These are phyloP conservation scores for Parnassius glacialis DNA, from an alignment of 2,888 invertebrate genomes.

Conservation along the genomic window DNA sequence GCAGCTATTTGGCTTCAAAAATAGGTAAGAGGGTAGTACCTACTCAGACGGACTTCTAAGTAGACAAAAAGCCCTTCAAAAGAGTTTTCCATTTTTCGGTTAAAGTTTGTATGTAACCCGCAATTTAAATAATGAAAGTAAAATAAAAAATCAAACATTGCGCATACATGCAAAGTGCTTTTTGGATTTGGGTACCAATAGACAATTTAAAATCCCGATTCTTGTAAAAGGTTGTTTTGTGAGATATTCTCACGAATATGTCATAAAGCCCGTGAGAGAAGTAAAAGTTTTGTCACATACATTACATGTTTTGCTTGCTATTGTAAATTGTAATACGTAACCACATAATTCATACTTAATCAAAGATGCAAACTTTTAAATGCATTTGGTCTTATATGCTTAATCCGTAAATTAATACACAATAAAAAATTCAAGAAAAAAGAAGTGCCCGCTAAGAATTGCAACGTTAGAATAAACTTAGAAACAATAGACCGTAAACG, in stretches of 20 bases:
- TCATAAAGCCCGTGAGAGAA: constrained; percentile 24
- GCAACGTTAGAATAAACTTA: constrained; percentile 34
- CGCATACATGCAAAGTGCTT: background rate
- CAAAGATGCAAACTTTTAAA: constrained; percentile 28
- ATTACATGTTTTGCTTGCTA: constrained; percentile 23
- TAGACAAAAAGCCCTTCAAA: too few species aligned
- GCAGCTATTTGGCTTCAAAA: too few species aligned
- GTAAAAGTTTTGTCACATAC: constrained; percentile 23
- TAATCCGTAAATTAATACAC: constrained; percentile 25
- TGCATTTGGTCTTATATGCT: constrained; percentile 26
- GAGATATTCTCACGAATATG: constrained; percentile 14
- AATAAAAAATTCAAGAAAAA: constrained; percentile 26
- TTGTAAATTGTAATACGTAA: constrained; percentile 10
- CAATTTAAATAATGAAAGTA: too few species aligned
- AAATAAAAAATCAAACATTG: background rate
- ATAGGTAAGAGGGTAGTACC: too few species aligned
- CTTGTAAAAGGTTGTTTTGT: constrained; percentile 3
- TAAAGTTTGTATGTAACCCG: too few species aligned
- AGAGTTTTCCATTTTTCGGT: too few species aligned
- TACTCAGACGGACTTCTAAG: too few species aligned
- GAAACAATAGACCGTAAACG: constrained; percentile 66
- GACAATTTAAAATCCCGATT: constrained; percentile 24
- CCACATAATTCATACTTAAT: constrained; percentile 26
- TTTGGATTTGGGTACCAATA: constrained; percentile 9
- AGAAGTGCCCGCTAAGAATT: constrained; percentile 5